Evolutionary conservation across 2,797 vertebrate genomes (phyloP).

Genomic region (Mormyrops attenuatus): DNA sequence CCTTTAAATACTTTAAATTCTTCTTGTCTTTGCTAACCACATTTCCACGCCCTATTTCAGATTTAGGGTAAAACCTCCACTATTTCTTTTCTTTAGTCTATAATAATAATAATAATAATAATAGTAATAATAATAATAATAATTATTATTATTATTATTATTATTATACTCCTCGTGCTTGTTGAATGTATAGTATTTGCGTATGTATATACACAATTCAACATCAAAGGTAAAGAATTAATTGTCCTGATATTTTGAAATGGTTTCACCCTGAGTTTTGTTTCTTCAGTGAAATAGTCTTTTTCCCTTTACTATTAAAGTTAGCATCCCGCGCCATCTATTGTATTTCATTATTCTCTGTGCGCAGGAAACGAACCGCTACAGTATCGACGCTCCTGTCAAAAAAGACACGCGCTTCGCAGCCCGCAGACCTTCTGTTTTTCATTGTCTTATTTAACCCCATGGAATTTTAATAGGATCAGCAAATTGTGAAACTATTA

Average conservation of each 20-base stretch:
- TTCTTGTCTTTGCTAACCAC: not conserved
- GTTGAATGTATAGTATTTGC: not conserved
- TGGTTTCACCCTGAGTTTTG: not conserved
- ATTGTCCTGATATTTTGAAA: not conserved
- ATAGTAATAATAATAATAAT: no score
- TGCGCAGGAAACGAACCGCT: not conserved
- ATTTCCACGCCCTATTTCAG: not conserved
- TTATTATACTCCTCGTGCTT: not conserved
- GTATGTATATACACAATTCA: not conserved
- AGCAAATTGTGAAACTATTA: not conserved
- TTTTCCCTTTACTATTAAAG: not conserved
- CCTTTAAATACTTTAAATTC: constrained; percentile 19
- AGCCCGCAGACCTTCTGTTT: not conserved
- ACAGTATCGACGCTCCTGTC: not conserved
- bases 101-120: no score
- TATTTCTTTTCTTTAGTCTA: not conserved
- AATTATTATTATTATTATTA: not conserved
- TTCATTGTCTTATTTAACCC: not conserved
- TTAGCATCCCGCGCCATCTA: constrained; percentile 32
- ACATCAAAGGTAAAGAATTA: not conserved
- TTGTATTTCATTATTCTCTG: constrained; percentile 19
- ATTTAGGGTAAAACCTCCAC: not conserved
- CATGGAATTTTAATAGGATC: not conserved
- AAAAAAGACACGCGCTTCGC: not conserved
- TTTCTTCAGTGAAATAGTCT: constrained; percentile 4